These are phyloP conservation scores for Hermetia illucens DNA, from an alignment of 1,140 invertebrate species.

Conservation along the genomic window DNA sequence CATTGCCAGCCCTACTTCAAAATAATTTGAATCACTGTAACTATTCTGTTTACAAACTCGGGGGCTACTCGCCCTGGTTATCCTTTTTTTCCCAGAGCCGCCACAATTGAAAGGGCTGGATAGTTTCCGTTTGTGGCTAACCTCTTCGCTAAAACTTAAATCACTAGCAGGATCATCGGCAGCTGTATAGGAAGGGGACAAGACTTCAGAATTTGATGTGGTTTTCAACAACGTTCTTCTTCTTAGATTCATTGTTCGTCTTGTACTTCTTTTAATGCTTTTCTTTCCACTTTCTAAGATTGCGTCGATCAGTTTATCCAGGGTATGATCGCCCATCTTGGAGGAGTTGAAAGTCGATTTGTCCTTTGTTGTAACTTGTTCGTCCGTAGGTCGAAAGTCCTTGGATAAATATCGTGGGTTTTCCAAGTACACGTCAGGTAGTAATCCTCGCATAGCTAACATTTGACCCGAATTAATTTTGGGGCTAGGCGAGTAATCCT, in stretches of 20 bases:
- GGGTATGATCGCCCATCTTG: constrained; percentile 22
- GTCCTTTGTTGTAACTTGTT: constrained; percentile 5
- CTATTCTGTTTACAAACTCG: constrained; percentile 19
- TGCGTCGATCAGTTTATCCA: constrained; percentile 27
- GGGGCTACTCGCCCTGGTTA: constrained; percentile 12
- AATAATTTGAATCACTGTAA: constrained; percentile 19
- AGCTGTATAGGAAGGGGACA: constrained; percentile 26
- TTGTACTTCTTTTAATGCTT: constrained; percentile 13
- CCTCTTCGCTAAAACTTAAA: constrained; percentile 15
- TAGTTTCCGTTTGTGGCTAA: constrained; percentile 11
- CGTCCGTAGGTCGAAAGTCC: neutral
- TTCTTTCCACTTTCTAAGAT: constrained; percentile 27
- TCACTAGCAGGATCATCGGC: constrained; percentile 28
- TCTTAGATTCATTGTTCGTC: constrained; percentile 22
- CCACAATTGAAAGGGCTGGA: constrained; percentile 10
- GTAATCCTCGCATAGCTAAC: neutral
- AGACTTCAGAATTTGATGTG: constrained; percentile 7
- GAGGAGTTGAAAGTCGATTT: constrained; percentile 12
- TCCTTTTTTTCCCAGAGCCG: constrained; percentile 3
- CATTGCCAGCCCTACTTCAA: constrained; percentile 23
- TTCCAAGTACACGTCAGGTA: neutral
- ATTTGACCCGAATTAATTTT: neutral
- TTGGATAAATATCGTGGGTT: neutral
- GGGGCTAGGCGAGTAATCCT: neutral
- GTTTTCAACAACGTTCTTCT: constrained; percentile 23